A percentile compares a stretch with the other conserved stretches of the same genome.
Conservation (phyloP, 2,113 vertebrate species). For the Xiphophorus hellerii region DNA sequence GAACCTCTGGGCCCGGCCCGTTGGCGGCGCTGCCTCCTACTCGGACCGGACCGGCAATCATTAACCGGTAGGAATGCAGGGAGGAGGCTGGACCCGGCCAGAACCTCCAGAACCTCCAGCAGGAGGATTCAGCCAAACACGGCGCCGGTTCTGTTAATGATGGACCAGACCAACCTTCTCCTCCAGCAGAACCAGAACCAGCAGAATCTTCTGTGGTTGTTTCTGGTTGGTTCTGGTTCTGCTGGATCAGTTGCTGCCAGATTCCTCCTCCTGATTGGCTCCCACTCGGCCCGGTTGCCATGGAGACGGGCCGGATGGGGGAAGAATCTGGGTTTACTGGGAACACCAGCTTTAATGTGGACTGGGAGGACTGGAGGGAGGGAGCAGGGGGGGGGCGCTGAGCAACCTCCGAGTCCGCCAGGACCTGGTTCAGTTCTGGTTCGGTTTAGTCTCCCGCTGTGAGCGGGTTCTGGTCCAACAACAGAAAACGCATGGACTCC, state of each 20-base stretch:
- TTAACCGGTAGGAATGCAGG: constrained; percentile 84
- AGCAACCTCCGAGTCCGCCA: too few relatives aligned
- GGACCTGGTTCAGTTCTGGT: too few relatives aligned
- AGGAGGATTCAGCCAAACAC: not conserved
- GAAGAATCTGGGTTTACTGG: constrained; percentile 81
- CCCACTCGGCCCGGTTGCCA: constrained; percentile 69
- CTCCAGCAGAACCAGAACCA: too few relatives aligned
- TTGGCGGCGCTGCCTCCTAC: constrained; percentile 45
- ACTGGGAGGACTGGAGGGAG: constrained; percentile 76
- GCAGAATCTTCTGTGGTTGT: too few relatives aligned
- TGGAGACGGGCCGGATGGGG: constrained; percentile 69
- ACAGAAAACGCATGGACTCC: too few relatives aligned
- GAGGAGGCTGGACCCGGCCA: too few relatives aligned
- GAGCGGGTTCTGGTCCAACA: too few relatives aligned
- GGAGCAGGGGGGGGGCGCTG: not conserved
- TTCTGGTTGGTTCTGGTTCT: constrained; percentile 28
- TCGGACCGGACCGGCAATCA: constrained; percentile 79
- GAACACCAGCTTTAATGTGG: constrained; percentile 79
- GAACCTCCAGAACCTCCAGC: too few relatives aligned
- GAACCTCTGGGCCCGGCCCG: constrained; percentile 32
- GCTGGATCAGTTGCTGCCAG: constrained; percentile 22
- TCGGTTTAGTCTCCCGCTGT: too few relatives aligned
- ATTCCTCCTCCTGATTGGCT: constrained; percentile 68
- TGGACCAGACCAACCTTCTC: too few relatives aligned
- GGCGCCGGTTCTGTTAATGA: too few relatives aligned